Evolutionary conservation across 1,140 invertebrate genomes (phyloP).

Genomic region (Micrasema longulum): DNA sequence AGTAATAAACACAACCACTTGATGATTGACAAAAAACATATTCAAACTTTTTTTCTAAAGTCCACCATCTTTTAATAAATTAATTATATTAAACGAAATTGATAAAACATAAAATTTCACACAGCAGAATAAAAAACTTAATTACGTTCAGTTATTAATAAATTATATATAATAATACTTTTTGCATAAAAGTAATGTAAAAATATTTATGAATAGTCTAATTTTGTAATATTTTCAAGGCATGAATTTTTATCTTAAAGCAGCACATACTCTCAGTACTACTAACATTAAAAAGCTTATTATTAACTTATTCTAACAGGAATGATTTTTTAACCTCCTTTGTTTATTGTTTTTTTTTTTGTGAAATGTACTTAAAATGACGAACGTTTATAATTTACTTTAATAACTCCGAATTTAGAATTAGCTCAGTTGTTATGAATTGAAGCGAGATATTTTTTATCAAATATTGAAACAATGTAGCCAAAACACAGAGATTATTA

Average conservation of each 20-base stretch:
- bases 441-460: no score
- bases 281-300: slow-evolving; percentile 33
- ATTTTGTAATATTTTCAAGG: slow-evolving; percentile 31
- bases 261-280: slow-evolving; percentile 18
- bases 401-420: no score
- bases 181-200: slow-evolving; percentile 2
- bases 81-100: no score
- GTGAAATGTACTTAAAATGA: neutral
- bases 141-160: neutral
- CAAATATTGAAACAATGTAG: no score
- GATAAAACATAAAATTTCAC: no score
- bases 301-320: slow-evolving; percentile 26
- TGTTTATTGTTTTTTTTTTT: neutral
- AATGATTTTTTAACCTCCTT: no score
- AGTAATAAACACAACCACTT: no score
- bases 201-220: neutral
- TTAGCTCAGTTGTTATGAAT: no score
- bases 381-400: no score
- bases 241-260: slow-evolving; percentile 16
- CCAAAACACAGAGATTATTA: no score
- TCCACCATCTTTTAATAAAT: no score
- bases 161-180: no score
- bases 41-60: neutral
- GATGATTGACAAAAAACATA: neutral
- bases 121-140: neutral